Conservation (phyloP, 2,113 vertebrate species). For the Rhipidura dahli region DNA sequence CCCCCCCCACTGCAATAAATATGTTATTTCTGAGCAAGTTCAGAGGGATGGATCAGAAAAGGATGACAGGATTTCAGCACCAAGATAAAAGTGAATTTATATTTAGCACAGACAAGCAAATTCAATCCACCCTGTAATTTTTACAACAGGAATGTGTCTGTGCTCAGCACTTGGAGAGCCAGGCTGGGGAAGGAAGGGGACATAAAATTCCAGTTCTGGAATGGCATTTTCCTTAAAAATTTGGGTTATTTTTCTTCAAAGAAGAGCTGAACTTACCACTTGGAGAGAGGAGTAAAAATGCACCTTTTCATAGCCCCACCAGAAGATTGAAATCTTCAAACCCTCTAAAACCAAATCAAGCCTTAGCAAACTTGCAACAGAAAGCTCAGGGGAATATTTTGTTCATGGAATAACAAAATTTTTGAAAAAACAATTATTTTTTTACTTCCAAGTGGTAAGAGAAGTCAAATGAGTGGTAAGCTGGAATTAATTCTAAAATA, state of each 20-base stretch:
- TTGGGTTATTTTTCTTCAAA: background rate
- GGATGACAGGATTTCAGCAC: background rate
- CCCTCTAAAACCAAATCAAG: background rate
- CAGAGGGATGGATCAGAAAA: background rate
- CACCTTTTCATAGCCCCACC: accelerated
- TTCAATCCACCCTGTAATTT: background rate
- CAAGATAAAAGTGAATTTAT: background rate
- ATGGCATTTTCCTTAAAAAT: background rate
- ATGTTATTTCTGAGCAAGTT: background rate
- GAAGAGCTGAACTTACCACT: background rate
- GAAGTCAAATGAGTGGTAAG: accelerated
- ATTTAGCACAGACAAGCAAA: background rate
- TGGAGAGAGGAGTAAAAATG: background rate
- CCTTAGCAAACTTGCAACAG: background rate
- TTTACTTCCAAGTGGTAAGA: background rate
- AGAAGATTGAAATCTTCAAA: background rate
- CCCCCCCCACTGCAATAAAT: background rate
- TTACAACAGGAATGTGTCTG: accelerated
- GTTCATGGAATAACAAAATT: background rate
- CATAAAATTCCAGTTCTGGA: background rate
- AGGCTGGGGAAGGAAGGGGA: background rate
- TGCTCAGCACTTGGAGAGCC: background rate
- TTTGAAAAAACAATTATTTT: background rate
- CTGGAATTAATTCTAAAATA: background rate
- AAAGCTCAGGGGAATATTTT: background rate